These are phyloP conservation scores for Bos indicus DNA, from an alignment of 2,113 vertebrate species.

Conservation along the genomic window DNA sequence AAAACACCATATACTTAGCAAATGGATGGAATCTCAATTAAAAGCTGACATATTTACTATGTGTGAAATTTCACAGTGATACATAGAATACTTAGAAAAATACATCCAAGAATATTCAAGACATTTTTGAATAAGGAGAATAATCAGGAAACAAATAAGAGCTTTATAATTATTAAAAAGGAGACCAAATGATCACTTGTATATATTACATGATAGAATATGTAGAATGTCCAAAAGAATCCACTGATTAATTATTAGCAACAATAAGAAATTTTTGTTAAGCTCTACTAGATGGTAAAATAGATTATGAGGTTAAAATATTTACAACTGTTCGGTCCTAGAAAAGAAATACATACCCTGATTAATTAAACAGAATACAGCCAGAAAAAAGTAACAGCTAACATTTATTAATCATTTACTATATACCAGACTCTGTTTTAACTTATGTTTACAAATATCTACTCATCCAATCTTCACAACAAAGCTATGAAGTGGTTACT, in stretches of 20 bases:
- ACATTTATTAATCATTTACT: neutral
- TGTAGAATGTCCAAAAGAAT: neutral
- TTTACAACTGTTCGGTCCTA: neutral
- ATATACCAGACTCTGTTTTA: neutral
- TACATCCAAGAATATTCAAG: neutral
- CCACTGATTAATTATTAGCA: neutral
- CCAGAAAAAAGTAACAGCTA: neutral
- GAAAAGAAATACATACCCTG: neutral
- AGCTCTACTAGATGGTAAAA: neutral
- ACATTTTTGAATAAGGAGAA: neutral
- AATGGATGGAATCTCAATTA: neutral
- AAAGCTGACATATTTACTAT: neutral
- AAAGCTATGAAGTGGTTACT: neutral
- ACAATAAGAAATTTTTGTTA: neutral
- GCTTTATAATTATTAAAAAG: neutral
- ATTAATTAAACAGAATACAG: neutral
- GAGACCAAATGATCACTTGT: neutral
- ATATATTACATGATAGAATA: neutral
- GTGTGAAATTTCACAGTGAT: neutral
- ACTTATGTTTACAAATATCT: neutral
- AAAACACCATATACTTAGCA: neutral
- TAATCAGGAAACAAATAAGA: neutral
- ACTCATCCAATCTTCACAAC: neutral
- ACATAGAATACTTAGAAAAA: neutral
- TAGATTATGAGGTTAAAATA: neutral